A percentile compares a stretch with the other conserved stretches of the same genome.
phyloP scores from a whole-genome alignment of 2,113 vertebrate genomes.

The Emydocephalus ijimae region DNA sequence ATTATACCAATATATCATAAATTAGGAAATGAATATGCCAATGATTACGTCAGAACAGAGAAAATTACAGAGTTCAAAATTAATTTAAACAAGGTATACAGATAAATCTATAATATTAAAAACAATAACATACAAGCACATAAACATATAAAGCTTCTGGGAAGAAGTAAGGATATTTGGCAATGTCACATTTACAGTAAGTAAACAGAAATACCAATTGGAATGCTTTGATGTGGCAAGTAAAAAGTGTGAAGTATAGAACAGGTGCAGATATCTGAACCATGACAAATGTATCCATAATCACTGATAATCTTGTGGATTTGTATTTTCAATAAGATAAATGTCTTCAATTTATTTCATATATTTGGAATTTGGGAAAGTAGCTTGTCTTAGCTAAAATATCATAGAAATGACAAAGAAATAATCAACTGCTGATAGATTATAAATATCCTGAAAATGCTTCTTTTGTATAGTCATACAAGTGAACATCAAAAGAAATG shows the following conservation, averaged over 20 bases:
- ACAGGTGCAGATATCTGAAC: slow-evolving; percentile 79
- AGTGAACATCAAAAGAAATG: not conserved
- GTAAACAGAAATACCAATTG: slow-evolving; percentile 52
- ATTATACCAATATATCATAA: not conserved
- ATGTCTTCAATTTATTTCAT: slow-evolving; percentile 47
- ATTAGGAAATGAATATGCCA: not conserved
- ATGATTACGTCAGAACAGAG: not conserved
- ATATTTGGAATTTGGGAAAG: slow-evolving; percentile 2
- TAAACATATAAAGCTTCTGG: not conserved
- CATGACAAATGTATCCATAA: slow-evolving; percentile 76
- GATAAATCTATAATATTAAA: not conserved
- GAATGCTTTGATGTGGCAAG: slow-evolving; percentile 79
- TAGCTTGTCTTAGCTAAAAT: not conserved
- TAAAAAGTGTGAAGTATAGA: slow-evolving; percentile 68
- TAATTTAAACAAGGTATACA: not conserved
- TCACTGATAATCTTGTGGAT: slow-evolving; percentile 65
- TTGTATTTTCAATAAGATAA: slow-evolving; percentile 62
- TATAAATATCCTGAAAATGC: not conserved
- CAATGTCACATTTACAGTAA: slow-evolving; percentile 19
- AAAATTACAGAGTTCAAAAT: not conserved
- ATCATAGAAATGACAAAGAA: not conserved
- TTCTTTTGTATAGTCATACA: not conserved
- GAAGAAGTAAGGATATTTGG: slow-evolving; percentile 15
- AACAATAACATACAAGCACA: not conserved
- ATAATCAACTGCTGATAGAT: not conserved